Base-by-base conservation (phyloP, 2,797 vertebrate genomes). In the Prunella strophiata region DNA sequence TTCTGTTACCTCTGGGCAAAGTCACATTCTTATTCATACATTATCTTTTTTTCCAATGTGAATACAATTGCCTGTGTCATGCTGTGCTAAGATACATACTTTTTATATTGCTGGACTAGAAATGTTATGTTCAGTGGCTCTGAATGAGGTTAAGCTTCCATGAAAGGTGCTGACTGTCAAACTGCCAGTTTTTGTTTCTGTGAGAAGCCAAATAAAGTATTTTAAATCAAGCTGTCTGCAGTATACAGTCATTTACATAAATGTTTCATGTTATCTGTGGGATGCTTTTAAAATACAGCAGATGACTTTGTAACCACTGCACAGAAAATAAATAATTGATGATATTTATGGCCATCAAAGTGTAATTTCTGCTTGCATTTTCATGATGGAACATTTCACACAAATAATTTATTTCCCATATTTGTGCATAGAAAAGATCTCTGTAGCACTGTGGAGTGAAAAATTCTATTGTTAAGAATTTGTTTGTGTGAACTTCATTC, bases 201-300 rank as follows among this genome's bases (percentile, higher is more conserved):
- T 89, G 89, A 97, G 92, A 63, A 94, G 66, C 63, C 51, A 82
- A 89, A 77, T 75, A 85, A 96, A 88, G 48, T 68, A 88, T 96
- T 91, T 96, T 96, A 95, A 97, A 94, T 96, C 92, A 94, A 92
- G 91, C 71, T 95, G 85, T 96, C 93, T 75, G 52, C 80, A 78
- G 79, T 74, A 59, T 76, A 62, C 79, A 96, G 26, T 65, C 48
- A 82, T 94, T 97, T 96, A 88, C 93, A 97, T 97, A 94, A 97
- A 97, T 95, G 93, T 96, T 97, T 97, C 87, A 93, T 96, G 79
- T 96, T 97, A 89, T 90, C 92, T 96, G 87, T 74, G 45, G 66
- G 72, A 91, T 65, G 81, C 73, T 95, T 90, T 96, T 91, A 89
- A 91, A 96, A 90, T 73, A 72, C 11, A 95, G 82, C 92, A 87